Evolutionary conservation across 2,888 invertebrate genomes (phyloP).

Genomic region (Masnerella sp.): DNA sequence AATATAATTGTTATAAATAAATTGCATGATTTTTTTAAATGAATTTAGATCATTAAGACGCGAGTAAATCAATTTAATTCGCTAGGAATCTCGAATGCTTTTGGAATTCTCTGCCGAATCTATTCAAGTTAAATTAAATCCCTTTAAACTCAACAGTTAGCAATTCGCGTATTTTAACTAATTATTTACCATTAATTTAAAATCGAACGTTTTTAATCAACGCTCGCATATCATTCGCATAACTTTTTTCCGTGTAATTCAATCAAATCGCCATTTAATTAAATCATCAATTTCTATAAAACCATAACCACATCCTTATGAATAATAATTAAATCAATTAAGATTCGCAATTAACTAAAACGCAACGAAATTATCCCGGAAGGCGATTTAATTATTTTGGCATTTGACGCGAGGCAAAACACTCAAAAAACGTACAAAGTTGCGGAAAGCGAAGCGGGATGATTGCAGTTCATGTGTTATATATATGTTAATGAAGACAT

Average conservation of each 20-base stretch:
- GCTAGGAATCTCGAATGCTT: constrained; percentile 19
- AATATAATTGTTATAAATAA: too few relatives aligned
- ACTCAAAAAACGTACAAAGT: neutral
- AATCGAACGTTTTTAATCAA: too few relatives aligned
- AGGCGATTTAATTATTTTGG: too few relatives aligned
- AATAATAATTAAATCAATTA: too few relatives aligned
- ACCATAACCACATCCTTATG: too few relatives aligned
- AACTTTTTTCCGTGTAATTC: too few relatives aligned
- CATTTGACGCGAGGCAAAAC: neutral
- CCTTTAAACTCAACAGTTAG: constrained; percentile 18
- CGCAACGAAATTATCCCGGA: too few relatives aligned
- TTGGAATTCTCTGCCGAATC: constrained; percentile 19
- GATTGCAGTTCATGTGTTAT: constrained; percentile 4
- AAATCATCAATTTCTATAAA: too few relatives aligned
- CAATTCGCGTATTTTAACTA: neutral
- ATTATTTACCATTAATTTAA: constrained; percentile 6
- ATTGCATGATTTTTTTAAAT: too few relatives aligned
- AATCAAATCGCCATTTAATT: too few relatives aligned
- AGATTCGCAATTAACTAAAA: too few relatives aligned
- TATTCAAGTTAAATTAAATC: constrained; percentile 26
- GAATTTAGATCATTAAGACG: constrained; percentile 7
- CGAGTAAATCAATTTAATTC: constrained; percentile 19
- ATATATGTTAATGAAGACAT: constrained; percentile 27
- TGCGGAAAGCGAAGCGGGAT: neutral
- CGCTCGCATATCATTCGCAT: too few relatives aligned